Evolutionary conservation across 2,888 invertebrate species (phyloP).

Genomic region (Standfussiana lucernea): DNA sequence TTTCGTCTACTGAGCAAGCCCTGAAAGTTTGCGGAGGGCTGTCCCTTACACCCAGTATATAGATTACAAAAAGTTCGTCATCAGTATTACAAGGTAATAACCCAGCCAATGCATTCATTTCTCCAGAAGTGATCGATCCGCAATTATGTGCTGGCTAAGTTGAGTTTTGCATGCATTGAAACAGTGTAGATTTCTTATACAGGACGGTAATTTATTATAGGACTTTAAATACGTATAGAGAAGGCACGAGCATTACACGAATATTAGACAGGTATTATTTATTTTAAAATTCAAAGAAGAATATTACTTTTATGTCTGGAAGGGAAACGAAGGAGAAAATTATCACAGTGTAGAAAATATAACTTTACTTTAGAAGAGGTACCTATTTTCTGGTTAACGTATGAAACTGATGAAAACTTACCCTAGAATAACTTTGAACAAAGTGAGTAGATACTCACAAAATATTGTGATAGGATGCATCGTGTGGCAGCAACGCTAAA

Average conservation of each 20-base stretch:
- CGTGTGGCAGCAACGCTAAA: conserved; percentile 37
- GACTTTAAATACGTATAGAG: too few species aligned
- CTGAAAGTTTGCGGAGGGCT: too few species aligned
- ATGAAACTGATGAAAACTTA: conserved; percentile 41
- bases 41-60: too few species aligned
- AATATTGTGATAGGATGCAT: conserved; percentile 56
- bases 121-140: too few species aligned
- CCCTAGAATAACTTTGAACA: conserved; percentile 42
- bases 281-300: not conserved
- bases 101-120: too few species aligned
- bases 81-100: too few species aligned
- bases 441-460: conserved; percentile 23
- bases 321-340: not conserved
- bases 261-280: not conserved
- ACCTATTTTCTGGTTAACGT: not conserved
- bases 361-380: not conserved
- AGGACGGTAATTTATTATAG: too few species aligned
- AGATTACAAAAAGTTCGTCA: too few species aligned
- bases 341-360: not conserved
- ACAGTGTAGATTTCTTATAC: too few species aligned
- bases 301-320: not conserved
- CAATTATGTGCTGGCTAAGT: too few species aligned
- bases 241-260: not conserved
- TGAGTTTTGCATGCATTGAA: too few species aligned
- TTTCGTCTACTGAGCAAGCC: too few species aligned